phyloP scores from a whole-genome alignment of 1,140 invertebrate genomes.

The Drosophila parabipectinata region DNA sequence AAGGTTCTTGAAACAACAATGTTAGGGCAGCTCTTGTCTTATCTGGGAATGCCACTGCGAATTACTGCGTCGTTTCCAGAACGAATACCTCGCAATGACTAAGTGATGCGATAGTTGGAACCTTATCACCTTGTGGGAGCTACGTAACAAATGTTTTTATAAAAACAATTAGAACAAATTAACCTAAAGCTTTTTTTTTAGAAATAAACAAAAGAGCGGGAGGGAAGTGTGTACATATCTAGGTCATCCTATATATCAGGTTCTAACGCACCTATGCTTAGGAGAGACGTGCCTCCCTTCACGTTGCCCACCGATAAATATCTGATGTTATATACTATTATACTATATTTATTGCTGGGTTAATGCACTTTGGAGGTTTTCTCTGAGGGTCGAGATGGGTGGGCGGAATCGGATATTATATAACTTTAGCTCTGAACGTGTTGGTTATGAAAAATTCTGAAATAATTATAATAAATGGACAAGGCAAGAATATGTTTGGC shows the following conservation, averaged over 20 bases:
- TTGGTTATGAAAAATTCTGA: conserved; percentile 55
- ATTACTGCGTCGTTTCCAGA: conserved; percentile 41
- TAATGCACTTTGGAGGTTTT: conserved; percentile 33
- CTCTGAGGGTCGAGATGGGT: conserved; percentile 6
- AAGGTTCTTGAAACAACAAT: conserved; percentile 32
- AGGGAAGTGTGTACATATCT: conserved; percentile 18
- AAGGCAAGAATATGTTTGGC: conserved; percentile 63
- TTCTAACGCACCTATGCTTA: conserved; percentile 29
- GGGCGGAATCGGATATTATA: conserved; percentile 25
- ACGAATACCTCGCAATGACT: conserved; percentile 26
- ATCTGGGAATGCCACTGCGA: conserved; percentile 11
- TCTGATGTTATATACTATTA: not conserved
- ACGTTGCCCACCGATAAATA: conserved; percentile 16
- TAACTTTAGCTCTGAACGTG: conserved; percentile 41
- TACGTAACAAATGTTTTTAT: conserved; percentile 38
- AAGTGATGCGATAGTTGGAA: conserved; percentile 17
- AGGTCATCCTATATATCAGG: conserved; percentile 44
- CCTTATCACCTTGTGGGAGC: conserved; percentile 31
- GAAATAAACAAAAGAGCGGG: conserved; percentile 29
- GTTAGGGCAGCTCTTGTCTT: conserved; percentile 11
- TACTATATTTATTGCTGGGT: conserved; percentile 18
- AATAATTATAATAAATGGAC: conserved; percentile 66
- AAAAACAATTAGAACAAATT: conserved; percentile 42
- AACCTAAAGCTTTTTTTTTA: conserved; percentile 39
- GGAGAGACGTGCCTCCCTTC: conserved; percentile 14